phyloP scores from a whole-genome alignment of 1,140 invertebrate genomes.

The Drosophila sp. region DNA sequence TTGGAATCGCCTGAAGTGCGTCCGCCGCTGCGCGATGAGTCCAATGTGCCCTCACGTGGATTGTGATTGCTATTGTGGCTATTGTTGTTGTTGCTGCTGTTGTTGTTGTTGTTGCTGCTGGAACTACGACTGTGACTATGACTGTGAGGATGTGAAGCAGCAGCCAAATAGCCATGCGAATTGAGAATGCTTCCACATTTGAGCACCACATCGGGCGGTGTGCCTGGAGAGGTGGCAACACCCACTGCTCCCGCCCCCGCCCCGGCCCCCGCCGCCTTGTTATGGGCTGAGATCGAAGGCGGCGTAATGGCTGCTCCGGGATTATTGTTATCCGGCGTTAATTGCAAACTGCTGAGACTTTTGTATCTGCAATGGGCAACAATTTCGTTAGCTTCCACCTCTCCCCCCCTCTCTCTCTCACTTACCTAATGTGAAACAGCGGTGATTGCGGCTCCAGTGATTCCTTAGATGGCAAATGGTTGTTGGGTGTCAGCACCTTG shows the following conservation, averaged over 20 bases:
- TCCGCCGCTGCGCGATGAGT: constrained; percentile 94
- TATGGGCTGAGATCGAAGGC: constrained; percentile 77
- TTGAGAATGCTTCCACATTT: constrained; percentile 77
- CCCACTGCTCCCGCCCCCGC: constrained; percentile 25
- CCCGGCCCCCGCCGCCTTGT: constrained; percentile 59
- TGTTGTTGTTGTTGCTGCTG: constrained; percentile 72
- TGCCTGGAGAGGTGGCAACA: constrained; percentile 39
- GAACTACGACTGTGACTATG: constrained; percentile 48
- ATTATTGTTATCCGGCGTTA: constrained; percentile 76
- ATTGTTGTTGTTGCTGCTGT: constrained; percentile 65
- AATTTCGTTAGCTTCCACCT: background rate
- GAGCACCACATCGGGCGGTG: constrained; percentile 75
- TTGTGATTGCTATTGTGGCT: constrained; percentile 68
- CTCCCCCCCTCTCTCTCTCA: background rate
- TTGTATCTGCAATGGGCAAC: constrained; percentile 63
- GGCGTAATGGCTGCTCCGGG: constrained; percentile 52
- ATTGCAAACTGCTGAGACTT: constrained; percentile 80
- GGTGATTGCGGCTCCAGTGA: constrained; percentile 80
- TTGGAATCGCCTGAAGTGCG: constrained; percentile 91
- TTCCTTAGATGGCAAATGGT: constrained; percentile 74
- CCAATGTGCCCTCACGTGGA: constrained; percentile 88
- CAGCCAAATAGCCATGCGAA: constrained; percentile 62
- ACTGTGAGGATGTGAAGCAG: constrained; percentile 28
- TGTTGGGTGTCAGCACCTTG: constrained; percentile 80
- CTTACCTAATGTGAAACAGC: constrained; percentile 82